Evolutionary conservation across 2,113 vertebrate genomes (phyloP), one percentile per base, ranked within the genome.

Genomic region (Cryptotis parvus): DNA sequence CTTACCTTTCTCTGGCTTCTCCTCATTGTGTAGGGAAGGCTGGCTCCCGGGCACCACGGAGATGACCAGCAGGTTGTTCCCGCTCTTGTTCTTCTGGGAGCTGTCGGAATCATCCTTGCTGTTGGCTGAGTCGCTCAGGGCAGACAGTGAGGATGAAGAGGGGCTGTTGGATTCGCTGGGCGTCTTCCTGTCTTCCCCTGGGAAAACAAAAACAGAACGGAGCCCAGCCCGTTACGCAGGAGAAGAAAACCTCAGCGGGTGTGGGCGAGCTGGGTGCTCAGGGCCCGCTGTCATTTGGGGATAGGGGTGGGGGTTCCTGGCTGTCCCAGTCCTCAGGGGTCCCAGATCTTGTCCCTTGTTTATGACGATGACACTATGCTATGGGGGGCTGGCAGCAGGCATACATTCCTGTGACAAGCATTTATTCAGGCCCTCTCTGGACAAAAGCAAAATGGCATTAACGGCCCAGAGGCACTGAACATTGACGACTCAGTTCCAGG

Each of bases 71-170:
- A 99, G 97, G 95, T 98, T 99, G 97, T 98, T 98, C 88, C 98
- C 98, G 63, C 98, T 98, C 97, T 99, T 99, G 95, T 93, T 98
- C 96, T 98, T 98, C 91, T 98, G 98, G 96, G 98, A 97, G 95
- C 98, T 79, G 92, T 99, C 99, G 52, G 98, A 98, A 73, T 99
- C 98, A 65, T 99, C 99, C 24, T 99, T 99, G 97, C 99, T 99
- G 97, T 99, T 99, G 96, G 99, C 98, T 3, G 99, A 99, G 96
- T 99, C 99, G 1, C 99, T 99, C 96, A 99, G 98, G 77, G 99
- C 98, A 39, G 99, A 99, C 95, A 99, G 98, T 0, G 99, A 99
- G 27, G 99, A 99, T 6, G 99, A 99, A 75, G 99, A 99, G 20
- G 99, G 99, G 96, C 99, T 99, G 92, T 98, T 98, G 14, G 99